Conservation (phyloP, 2,797 vertebrate species). For the Etheostoma nigrum region DNA sequence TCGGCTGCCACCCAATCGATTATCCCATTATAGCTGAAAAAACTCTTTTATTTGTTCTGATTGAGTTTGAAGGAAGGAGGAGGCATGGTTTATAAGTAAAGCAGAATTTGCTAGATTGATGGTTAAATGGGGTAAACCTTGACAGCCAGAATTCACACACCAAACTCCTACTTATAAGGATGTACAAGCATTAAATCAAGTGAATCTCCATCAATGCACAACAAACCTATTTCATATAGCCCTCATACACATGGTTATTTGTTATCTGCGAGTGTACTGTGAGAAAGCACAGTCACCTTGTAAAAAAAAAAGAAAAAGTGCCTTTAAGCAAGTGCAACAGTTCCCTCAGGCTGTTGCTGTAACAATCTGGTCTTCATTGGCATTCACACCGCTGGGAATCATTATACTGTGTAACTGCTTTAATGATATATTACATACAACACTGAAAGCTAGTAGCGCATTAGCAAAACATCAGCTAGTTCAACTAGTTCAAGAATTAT, state of each 20-base stretch:
- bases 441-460: neutral
- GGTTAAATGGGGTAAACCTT: conserved; percentile 50
- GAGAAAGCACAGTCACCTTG: neutral
- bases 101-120: conserved; percentile 68
- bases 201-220: neutral
- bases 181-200: neutral
- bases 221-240: neutral
- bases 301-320: neutral
- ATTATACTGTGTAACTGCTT: conserved; percentile 5
- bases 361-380: conserved; percentile 43
- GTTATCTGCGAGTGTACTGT: neutral
- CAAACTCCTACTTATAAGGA: conserved; percentile 8
- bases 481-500: neutral
- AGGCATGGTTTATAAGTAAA: conserved; percentile 71
- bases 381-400: conserved; percentile 38
- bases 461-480: neutral
- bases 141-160: neutral
- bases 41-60: conserved; percentile 73
- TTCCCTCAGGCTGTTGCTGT: conserved; percentile 42
- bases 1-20: conserved; percentile 68
- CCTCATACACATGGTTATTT: neutral
- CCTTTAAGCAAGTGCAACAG: conserved; percentile 23
- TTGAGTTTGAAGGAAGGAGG: conserved; percentile 58
- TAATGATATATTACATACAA: neutral
- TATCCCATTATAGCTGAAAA: conserved; percentile 75